Base-by-base conservation (phyloP, 2,888 invertebrate genomes). In the Onthophagus sagittarius region DNA sequence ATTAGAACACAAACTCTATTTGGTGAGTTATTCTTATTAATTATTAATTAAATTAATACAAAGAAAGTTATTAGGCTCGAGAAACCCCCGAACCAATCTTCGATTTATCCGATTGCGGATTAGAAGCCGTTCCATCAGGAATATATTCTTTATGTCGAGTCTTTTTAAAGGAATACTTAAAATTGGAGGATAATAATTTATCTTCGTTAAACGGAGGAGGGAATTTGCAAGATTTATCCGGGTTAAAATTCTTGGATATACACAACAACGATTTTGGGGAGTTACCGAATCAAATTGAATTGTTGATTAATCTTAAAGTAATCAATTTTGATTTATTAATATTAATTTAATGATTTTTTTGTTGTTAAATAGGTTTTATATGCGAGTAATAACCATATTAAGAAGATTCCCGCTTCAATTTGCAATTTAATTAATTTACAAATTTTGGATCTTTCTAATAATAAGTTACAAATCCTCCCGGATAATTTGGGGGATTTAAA, bases 1-100 rank as follows among this genome's bases (percentile, higher is more conserved):
- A 79, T 83, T 90, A 69, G 89, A 90, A 80, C 88, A 89, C 81
- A 90, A 90, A 83, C 82, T 90, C 75, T 89, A 89, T 79, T 82
- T 90, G 86, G 89, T 89, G 84, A 81, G 84, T 81, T 77, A 79
- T 74, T 71, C 23, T 23, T 2, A 23, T 23, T 23, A 23, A 23
- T 3, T 23, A 1, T 3, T 62, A 63, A 32, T 53, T 72, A 63
- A 64, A 69, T 23, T 53, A n/a, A 15, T 39, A 72, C 31, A n/a
- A 23, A 62, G 2, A 1, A 64, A 14, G 33, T 23, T 71, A 31
- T 84, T 73, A 81, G 91, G 91, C 91, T 53, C 86, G 90, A 79
- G 95, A 95, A 85, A 92, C 91, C 77, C 95, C 95, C 33, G 95
- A 94, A 83, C 90, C 92, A 72, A 88, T 90, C 75, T 95, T 94